Evolutionary conservation across 2,113 vertebrate genomes (phyloP).

Genomic region (Percina caprodes): DNA sequence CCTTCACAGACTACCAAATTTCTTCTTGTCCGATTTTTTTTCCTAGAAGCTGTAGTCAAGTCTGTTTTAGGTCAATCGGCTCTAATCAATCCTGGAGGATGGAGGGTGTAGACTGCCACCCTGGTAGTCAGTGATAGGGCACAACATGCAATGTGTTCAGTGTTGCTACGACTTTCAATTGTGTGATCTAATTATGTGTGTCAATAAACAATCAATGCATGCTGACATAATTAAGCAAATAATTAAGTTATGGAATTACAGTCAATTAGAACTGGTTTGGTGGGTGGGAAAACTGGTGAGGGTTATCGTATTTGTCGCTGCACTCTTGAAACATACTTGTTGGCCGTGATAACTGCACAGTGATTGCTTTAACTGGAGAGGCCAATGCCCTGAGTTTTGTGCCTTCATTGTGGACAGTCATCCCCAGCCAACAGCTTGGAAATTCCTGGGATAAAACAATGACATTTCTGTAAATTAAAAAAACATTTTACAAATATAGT

Average conservation of each 20-base stretch:
- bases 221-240: background rate
- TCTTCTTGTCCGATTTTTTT: constrained; percentile 1
- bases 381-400: background rate
- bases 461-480: constrained; percentile 16
- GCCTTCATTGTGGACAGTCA: background rate
- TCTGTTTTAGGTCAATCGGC: constrained; percentile 10
- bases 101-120: background rate
- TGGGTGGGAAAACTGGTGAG: background rate
- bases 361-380: constrained; percentile 1
- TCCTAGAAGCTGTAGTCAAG: background rate
- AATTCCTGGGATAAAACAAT: background rate
- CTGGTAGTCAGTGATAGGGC: background rate
- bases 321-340: background rate
- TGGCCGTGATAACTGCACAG: background rate
- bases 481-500: constrained; percentile 17
- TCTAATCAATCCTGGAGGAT: background rate
- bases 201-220: too few species aligned
- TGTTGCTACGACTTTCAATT: background rate
- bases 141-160: background rate
- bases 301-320: background rate
- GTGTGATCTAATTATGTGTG: background rate
- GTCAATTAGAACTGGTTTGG: background rate
- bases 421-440: background rate
- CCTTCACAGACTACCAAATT: constrained; percentile 6
- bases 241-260: background rate